Percentiles rank a stretch among this genome's conserved stretches.
Evolutionary conservation across 1,140 invertebrate genomes (phyloP).

Genomic region (Eriosoma lanigerum): DNA sequence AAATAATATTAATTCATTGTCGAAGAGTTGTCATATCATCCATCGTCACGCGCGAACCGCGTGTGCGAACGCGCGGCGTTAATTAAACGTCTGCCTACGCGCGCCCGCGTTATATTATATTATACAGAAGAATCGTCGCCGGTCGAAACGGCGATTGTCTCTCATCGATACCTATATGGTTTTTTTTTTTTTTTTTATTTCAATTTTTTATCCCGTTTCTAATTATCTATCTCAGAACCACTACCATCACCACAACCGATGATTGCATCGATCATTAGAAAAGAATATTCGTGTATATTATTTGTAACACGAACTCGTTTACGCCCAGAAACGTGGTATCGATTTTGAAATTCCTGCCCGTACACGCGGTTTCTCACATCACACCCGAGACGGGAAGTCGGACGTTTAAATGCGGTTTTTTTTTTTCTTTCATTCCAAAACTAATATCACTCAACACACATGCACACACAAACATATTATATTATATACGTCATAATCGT

Average conservation of each 20-base stretch:
- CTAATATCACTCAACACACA: neutral
- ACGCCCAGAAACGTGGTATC: constrained; percentile 25
- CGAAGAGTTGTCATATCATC: constrained; percentile 4
- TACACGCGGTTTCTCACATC: neutral
- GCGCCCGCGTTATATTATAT: neutral
- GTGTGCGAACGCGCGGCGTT: neutral
- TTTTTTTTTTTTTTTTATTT: neutral
- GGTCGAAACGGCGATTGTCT: constrained; percentile 19
- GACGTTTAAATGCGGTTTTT: neutral
- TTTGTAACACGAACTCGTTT: constrained; percentile 33
- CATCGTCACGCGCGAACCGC: neutral
- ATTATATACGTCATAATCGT: neutral
- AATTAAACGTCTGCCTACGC: constrained; percentile 48
- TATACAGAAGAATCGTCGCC: constrained; percentile 1
- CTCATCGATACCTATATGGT: neutral
- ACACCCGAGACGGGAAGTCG: neutral
- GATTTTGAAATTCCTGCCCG: constrained; percentile 15
- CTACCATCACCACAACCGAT: neutral
- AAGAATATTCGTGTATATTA: neutral
- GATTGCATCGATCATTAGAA: constrained; percentile 42
- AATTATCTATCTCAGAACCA: too few relatives aligned
- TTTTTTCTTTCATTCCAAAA: neutral
- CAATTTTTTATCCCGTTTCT: neutral
- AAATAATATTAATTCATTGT: constrained; percentile 7
- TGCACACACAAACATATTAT: neutral